Base-by-base conservation (phyloP, 2,888 invertebrate genomes). In the Ormyrus thymus region DNA sequence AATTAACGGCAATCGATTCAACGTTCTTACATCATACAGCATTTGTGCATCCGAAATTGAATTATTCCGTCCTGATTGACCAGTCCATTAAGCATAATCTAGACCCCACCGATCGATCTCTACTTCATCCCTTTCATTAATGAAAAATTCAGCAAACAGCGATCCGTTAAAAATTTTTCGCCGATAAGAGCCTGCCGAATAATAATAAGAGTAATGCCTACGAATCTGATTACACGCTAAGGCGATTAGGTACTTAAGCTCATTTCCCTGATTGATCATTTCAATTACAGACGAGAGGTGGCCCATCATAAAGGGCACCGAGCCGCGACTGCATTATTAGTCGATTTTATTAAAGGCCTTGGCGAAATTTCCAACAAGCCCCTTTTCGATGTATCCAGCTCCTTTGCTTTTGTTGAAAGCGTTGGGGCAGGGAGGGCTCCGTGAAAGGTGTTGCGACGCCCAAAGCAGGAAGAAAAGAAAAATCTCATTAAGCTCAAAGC, bases 401-500 rank as follows among this genome's bases (percentile, higher is more conserved):
- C 53, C 46, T 65, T 15, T n/a, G 2, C 55, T 59, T 73, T 58
- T 58, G 73, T 64, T 64, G 13, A 51, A 65, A 61, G 45, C 7
- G 51, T 6, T 9, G n/a, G 46, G 29, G 50, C 0, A 53, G 45
- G 53, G 58, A 2, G 43, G 29, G 11, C 46, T 45, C 53, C 59
- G 58, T 56, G 59, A 66, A 73, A 70, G 65, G 78, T 74, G 78
- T 78, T 78, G 68, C 55, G 48, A 50, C 77, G 62, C 5, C 7
- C 43, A 11, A 29, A 29, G 29, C 29, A 29, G 29, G 10, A 66
- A 66, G 15, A 11, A 56, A 77, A 79, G 77, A 81, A 81, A 84
- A 84, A 84, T 83, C 83, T 83, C 82, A 85, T 85, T 85, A 85
- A 84, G 81, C 82, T 81, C 76, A 81, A 70, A 82, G 80, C 81